Evolutionary conservation across 2,797 vertebrate genomes (phyloP), one percentile per base, ranked within the genome.

Genomic region (Alectoris magna): DNA sequence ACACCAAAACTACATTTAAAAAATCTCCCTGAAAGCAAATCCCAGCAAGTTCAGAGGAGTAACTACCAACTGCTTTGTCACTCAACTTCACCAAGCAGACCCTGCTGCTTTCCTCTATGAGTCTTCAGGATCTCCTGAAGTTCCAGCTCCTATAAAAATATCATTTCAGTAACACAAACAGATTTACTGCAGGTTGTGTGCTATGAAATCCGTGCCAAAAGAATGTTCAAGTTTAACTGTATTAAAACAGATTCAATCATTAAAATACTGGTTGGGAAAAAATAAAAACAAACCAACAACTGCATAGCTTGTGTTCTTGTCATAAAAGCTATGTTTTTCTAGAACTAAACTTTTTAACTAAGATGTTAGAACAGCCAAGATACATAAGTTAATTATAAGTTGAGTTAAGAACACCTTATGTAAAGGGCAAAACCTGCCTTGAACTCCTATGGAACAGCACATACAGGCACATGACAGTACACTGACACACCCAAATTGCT

Each of bases 361-460:
- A 38, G 58, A 41, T 26, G 21, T 72, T 76, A 82, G 36, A 75
- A 84, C 26, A 84, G 77, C 24, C 51, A 84, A 79, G 80, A 68
- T 7, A 84, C 6, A 11, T 29, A 78, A 87, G 67, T 86, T 91
- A 92, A 95, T 87, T 56, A 19, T 78, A 90, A 44, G n/a, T 41
- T 51, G 24, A 66, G 46, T 72, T 87, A 88, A 88, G 70, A 91
- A 84, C 14, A 90, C n/a, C 59, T 84, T 51, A 84, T 1, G 4
- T 41, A 60, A 79, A 76, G 68, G 16, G 38, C 36, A 94, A 86
- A 94, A 84, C 43, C 24, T 78, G 34, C 63, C 56, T 67, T 86
- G 46, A 91, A 90, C n/a, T 78, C 34, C 26, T 48, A 5, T 0
- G 4, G 26, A n/a, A 39, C 14, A 86, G 49, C 18, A 91, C 26